A percentile compares a stretch with the other conserved stretches of the same genome.
phyloP scores from a whole-genome alignment of 2,888 invertebrate genomes.

The Spatulosminthurus flaviceps region DNA sequence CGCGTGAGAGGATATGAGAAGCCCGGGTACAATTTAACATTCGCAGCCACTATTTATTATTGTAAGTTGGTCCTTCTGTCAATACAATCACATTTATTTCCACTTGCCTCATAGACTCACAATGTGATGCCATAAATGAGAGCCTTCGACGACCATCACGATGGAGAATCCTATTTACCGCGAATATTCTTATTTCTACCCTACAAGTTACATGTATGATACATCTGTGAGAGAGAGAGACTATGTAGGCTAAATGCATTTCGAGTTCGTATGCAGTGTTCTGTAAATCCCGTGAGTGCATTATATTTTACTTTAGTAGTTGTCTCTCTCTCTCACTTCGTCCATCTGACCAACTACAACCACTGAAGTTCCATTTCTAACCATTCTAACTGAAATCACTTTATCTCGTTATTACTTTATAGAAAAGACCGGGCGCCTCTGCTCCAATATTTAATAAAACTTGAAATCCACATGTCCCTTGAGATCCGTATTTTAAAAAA shows the following conservation, averaged over 20 bases:
- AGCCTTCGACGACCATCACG: not conserved
- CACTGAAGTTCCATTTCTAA: not conserved
- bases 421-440: too few relatives aligned
- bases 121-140: slow-evolving; percentile 14
- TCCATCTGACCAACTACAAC: not conserved
- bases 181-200: slow-evolving; percentile 3
- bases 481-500: too few relatives aligned
- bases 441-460: too few relatives aligned
- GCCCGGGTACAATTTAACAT: slow-evolving; percentile 34
- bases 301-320: slow-evolving; percentile 41
- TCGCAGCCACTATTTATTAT: slow-evolving; percentile 36
- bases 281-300: slow-evolving; percentile 28
- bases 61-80: slow-evolving; percentile 39
- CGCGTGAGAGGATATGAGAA: slow-evolving; percentile 6
- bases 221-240: too few relatives aligned
- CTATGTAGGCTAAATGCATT: too few relatives aligned
- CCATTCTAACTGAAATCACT: not conserved
- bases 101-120: slow-evolving; percentile 24
- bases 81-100: slow-evolving; percentile 42
- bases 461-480: too few relatives aligned
- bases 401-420: too few relatives aligned
- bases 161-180: not conserved
- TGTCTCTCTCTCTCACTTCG: not conserved
- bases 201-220: not conserved
- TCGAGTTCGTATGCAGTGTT: not conserved